Base-by-base conservation (phyloP, 2,888 invertebrate species). In the Tetranychus piercei region DNA sequence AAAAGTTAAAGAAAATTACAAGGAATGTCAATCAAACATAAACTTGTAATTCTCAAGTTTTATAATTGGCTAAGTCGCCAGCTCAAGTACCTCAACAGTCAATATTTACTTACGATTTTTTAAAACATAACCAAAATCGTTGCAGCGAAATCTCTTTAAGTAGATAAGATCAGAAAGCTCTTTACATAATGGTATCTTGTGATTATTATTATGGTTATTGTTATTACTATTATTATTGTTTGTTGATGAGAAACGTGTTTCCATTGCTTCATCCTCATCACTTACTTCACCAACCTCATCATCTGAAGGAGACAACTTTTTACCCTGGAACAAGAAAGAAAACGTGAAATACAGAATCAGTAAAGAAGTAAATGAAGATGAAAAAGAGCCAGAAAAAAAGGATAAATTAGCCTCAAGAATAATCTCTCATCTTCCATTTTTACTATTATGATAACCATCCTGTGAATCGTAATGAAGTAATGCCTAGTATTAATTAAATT, bases 181-280 rank as follows among this genome's bases (percentile, higher is more conserved):
- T 76, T 81, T 81, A 72, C 83, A 82, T 18, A 85, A 79, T 77
- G 76, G 76, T 20, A 80, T 78, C 74, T 77, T 79, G 73, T 76
- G 78, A 55, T 55, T 55, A 15, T 15, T 15, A 55, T 9, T 7
- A 78, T 77, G 71, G 79, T 79, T 71, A 55, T 55, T 55, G 55
- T 9, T 55, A 15, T 55, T 55, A 15, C 11, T 15, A 15, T 2
- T 15, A 55, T 9, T 9, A 23, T 23, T 22, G 11, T 11, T 69
- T 69, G 20, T 23, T 18, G 69, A 11, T 11, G 79, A 79, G 73
- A 34, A 23, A 43, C 74, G 74, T 20, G 43, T 18, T 18, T 74
- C 72, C 18, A 81, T 81, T n/a, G 83, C 83, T 77, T 86, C 85
- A 79, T 86, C 85, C 79, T 86, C 85, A 77, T 86, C 85, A 1